Evolutionary conservation across 1,140 invertebrate species (phyloP), one percentile per base, ranked within the genome.

Genomic region (Heterodera schachtii): DNA sequence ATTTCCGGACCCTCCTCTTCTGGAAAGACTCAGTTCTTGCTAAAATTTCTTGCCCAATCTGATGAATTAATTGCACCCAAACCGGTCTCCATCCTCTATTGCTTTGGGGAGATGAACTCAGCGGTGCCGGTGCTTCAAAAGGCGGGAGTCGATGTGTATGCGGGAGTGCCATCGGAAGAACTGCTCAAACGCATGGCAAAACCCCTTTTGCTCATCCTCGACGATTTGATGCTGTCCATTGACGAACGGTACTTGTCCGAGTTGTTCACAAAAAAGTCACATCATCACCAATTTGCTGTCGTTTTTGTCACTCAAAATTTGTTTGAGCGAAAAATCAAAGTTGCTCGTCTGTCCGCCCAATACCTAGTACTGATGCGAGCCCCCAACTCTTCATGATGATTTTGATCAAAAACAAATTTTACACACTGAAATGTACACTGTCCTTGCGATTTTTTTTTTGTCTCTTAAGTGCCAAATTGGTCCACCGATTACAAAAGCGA

Each of bases 261-360:
- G 1, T 52, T 78, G 19, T 78, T 67, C 69, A 78, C 76, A 16
- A 78, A 78, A 73, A 78, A 78, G n/a, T 41, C 60, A 21, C 76
- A 78, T 74, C 76, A 78, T 44, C 66, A 73, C 3, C 41, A 75
- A 4, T 67, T 78, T 74, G 69, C 11, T 21, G 57, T 78, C 3
- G 57, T 78, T 3, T 78, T 78, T 47, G 11, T 78, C 9, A 78
- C 76, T 43, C 76, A 78, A 78, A 78, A 78, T 78, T 16, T 78
- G 2, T 78, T 78, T 78, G 60, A 66, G 57, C 64, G 44, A 73
- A 66, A 78, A 44, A 67, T 78, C 64, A 78, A 78, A 78, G 76
- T 78, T 3, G 76, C 76, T 11, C 46, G 76, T 43, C 21, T 67
- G n/a, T 67, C 64, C 44, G 66, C 76, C 9, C 76, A 78, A 73